Evolutionary conservation across 2,113 vertebrate genomes (phyloP).

Genomic region (Corythornis vintsioides): DNA sequence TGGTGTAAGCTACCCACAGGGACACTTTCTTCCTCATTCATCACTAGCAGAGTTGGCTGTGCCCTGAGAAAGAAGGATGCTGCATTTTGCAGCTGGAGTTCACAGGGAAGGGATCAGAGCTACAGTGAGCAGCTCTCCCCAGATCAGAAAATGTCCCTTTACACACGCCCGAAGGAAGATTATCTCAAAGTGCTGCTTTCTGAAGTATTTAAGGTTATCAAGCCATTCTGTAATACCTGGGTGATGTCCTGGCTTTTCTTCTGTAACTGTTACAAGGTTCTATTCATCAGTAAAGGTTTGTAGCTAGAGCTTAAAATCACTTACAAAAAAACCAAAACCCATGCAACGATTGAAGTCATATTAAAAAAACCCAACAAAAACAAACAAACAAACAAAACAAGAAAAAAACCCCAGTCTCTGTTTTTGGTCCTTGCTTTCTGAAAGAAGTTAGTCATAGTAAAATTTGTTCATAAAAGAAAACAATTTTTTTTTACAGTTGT

Average conservation of each 20-base stretch:
- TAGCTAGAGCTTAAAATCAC: not conserved
- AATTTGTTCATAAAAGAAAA: not conserved
- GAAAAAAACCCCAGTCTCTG: not conserved
- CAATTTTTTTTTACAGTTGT: not conserved
- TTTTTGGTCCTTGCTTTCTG: not conserved
- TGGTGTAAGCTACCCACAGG: not conserved
- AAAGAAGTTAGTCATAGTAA: not conserved
- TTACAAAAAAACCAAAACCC: not conserved
- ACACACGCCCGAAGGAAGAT: not conserved
- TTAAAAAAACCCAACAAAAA: not conserved
- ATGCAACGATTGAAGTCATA: not conserved
- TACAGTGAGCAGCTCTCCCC: not conserved
- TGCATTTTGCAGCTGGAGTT: not conserved
- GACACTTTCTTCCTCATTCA: not conserved
- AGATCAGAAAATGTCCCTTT: not conserved
- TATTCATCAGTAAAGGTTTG: not conserved
- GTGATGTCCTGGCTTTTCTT: not conserved
- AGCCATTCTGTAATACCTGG: not conserved
- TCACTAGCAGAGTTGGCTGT: not conserved
- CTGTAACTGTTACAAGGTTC: not conserved
- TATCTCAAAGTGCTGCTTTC: not conserved
- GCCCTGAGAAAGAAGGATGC: not conserved
- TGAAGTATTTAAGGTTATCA: not conserved
- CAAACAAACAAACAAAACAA: no score
- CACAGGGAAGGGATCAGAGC: not conserved